Conservation (phyloP, 2,113 vertebrate species). For the Ailurus styani region DNA sequence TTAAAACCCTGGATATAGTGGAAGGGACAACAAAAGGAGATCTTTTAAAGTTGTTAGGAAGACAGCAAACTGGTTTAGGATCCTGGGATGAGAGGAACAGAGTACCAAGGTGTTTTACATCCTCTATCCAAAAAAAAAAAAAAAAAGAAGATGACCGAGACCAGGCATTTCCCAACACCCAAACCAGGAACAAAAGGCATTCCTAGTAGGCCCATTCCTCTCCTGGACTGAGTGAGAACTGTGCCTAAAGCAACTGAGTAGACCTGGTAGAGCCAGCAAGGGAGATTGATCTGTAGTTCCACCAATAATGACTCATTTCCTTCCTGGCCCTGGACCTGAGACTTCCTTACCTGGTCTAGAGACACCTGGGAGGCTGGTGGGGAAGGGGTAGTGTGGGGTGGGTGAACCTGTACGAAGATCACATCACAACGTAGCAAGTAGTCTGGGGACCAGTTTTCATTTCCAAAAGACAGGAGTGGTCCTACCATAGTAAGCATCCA, state of each 20-base stretch:
- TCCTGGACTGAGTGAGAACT: not conserved
- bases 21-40: not conserved
- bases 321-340: not conserved
- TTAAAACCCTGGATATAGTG: not conserved
- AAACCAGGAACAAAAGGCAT: not conserved
- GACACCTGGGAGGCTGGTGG: not conserved
- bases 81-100: not conserved
- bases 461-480: not conserved
- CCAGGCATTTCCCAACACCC: not conserved
- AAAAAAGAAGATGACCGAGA: not conserved
- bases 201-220: not conserved
- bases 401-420: not conserved
- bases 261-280: not conserved
- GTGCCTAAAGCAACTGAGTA: not conserved
- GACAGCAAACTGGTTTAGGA: not conserved
- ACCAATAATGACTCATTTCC: not conserved
- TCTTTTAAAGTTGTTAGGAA: not conserved
- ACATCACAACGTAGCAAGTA: not conserved
- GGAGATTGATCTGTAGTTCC: not conserved
- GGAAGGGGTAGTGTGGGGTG: accelerated
- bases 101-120: not conserved
- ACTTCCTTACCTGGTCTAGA: not conserved
- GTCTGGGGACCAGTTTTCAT: not conserved
- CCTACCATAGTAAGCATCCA: not conserved
- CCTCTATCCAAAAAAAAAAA: not conserved